phyloP scores from a whole-genome alignment of 2,888 invertebrate species.

The Phortica okadai region DNA sequence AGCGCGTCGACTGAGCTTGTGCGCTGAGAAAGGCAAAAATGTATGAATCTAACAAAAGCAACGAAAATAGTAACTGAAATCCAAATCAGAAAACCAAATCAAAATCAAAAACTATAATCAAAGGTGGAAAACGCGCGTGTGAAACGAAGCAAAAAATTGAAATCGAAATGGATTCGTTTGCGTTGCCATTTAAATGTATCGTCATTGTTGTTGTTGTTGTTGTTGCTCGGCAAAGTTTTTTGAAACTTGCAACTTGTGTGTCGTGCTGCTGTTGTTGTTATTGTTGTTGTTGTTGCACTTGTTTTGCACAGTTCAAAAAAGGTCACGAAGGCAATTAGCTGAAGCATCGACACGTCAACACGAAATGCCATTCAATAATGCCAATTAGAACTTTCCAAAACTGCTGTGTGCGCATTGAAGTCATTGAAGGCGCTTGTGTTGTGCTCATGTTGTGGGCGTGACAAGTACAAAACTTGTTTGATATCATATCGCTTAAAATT shows the following conservation, averaged over 20 bases:
- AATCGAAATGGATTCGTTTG: background rate
- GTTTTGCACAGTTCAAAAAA: too few relatives aligned
- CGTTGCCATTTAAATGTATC: background rate
- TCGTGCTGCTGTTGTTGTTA: background rate
- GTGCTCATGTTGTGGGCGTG: background rate
- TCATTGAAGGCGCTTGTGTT: background rate
- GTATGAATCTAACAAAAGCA: too few relatives aligned
- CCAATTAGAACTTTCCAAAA: too few relatives aligned
- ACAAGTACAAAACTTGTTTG: background rate
- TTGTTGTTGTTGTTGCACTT: background rate
- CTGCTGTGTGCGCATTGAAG: background rate
- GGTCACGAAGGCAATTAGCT: too few relatives aligned
- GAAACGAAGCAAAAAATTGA: too few relatives aligned
- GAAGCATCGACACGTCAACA: too few relatives aligned
- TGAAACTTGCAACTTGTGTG: background rate
- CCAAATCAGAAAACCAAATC: background rate
- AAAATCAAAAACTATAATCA: background rate
- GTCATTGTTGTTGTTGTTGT: background rate
- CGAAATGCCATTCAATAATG: too few relatives aligned
- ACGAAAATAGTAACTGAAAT: background rate
- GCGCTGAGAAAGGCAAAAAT: too few relatives aligned
- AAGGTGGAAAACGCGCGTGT: background rate
- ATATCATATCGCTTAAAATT: background rate
- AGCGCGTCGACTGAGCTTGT: too few relatives aligned
- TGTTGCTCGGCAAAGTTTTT: background rate